These are phyloP conservation scores for Hemicordylus capensis DNA, from an alignment of 2,113 vertebrate species.

Conservation along the genomic window DNA sequence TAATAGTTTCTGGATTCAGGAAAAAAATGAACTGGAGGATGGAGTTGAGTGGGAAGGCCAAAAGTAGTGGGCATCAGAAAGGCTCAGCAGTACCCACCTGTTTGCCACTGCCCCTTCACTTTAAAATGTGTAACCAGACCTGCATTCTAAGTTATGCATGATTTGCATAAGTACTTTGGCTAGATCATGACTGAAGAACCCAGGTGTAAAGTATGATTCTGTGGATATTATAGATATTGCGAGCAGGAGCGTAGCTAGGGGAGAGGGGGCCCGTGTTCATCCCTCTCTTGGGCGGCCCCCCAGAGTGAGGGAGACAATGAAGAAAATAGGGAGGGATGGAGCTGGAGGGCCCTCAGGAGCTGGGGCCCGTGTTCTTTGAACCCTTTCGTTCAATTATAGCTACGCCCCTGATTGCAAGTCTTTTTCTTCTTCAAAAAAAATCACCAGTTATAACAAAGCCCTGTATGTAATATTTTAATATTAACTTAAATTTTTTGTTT, in stretches of 20 bases:
- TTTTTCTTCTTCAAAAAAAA: background rate
- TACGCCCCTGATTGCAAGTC: too few relatives aligned
- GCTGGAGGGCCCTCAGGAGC: too few relatives aligned
- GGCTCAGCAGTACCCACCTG: background rate
- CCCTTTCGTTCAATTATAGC: too few relatives aligned
- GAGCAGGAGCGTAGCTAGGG: too few relatives aligned
- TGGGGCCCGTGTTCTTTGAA: too few relatives aligned
- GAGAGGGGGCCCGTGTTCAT: too few relatives aligned
- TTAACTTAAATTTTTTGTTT: too few relatives aligned
- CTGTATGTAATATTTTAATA: constrained; percentile 13
- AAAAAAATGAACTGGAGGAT: background rate
- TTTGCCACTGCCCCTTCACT: background rate
- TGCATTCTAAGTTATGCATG: background rate
- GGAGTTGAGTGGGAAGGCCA: background rate
- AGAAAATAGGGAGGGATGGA: too few relatives aligned
- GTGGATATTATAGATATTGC: constrained; percentile 2
- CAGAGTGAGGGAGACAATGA: too few relatives aligned
- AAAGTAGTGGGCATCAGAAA: background rate
- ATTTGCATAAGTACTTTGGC: too few relatives aligned
- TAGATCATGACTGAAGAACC: background rate
- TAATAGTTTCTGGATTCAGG: too few relatives aligned
- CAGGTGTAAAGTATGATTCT: accelerated
- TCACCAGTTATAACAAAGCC: background rate
- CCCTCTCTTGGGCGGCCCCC: too few relatives aligned
- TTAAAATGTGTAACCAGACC: background rate